Conservation (phyloP, 2,797 vertebrate genomes). For the Streptopelia turtur region DNA sequence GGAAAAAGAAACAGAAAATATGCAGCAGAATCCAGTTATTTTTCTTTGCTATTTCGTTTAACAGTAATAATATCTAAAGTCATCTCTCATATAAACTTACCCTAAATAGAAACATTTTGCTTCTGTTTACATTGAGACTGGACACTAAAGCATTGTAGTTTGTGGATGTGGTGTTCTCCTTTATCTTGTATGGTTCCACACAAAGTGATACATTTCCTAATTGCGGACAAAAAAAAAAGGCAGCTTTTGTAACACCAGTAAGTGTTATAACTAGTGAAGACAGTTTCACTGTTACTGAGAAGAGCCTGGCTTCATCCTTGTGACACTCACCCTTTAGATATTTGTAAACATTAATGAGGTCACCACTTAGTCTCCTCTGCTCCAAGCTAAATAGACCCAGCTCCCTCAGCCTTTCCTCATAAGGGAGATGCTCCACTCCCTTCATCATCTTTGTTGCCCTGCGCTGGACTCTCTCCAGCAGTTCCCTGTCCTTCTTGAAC, state of each 20-base stretch:
- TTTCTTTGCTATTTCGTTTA: not conserved
- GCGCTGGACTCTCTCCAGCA: no score
- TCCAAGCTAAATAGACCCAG: no score
- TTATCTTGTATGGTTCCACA: not conserved
- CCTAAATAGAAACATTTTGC: slow-evolving; percentile 5
- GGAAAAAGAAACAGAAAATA: slow-evolving; percentile 27
- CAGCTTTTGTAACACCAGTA: not conserved
- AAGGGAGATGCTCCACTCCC: no score
- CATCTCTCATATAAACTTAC: slow-evolving; percentile 7
- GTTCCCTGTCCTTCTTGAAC: no score
- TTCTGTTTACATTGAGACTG: not conserved
- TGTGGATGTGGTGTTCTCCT: not conserved
- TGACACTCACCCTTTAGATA: no score
- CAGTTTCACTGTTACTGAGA: not conserved
- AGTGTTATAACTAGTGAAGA: not conserved
- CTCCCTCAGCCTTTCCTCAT: no score
- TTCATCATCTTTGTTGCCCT: no score
- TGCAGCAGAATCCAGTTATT: not conserved
- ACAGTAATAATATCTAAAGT: not conserved
- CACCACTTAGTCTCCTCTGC: no score
- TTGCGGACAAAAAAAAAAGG: not conserved
- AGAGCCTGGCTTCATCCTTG: no score
- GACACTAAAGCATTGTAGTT: not conserved
- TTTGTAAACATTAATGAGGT: no score
- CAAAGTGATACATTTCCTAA: slow-evolving; percentile 4